These are phyloP conservation scores for Adelges cooleyi DNA, from an alignment of 1,140 invertebrate species.

Conservation along the genomic window DNA sequence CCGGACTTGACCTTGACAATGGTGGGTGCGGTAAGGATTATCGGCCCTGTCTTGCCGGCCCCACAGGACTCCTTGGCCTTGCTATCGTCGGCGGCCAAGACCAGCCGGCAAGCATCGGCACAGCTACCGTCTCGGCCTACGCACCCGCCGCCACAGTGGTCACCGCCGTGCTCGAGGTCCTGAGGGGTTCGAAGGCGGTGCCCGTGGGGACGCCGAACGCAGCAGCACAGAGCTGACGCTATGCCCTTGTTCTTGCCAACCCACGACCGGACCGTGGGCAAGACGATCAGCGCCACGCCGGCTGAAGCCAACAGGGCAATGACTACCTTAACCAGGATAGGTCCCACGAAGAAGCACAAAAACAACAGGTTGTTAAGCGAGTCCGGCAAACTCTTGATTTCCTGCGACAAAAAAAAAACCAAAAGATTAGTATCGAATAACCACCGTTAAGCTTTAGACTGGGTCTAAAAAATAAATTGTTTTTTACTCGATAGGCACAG, in stretches of 20 bases:
- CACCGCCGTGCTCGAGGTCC: neutral
- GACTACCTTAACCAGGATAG: neutral
- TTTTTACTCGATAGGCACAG: no score
- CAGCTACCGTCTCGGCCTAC: no score
- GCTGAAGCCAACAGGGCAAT: neutral
- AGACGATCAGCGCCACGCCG: neutral
- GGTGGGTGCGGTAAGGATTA: no score
- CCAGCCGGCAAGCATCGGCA: no score
- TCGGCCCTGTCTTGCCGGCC: no score
- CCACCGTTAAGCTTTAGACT: no score
- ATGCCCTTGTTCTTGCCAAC: neutral
- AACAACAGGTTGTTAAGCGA: slow-evolving; percentile 30
- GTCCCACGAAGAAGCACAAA: slow-evolving; percentile 30
- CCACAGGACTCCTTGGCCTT: no score
- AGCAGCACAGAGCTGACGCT: neutral
- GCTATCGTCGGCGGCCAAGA: no score
- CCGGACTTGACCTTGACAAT: no score
- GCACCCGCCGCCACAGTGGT: neutral
- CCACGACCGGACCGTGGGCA: neutral
- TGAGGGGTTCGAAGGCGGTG: no score
- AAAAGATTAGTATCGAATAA: no score
- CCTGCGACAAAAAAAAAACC: slow-evolving; percentile 17
- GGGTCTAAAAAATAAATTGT: no score
- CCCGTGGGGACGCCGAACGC: neutral
- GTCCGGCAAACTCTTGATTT: slow-evolving; percentile 29